Percentiles rank a stretch among this genome's conserved stretches.
Conservation (phyloP, 1,140 invertebrate species). For the Latrodectus geometricus region DNA sequence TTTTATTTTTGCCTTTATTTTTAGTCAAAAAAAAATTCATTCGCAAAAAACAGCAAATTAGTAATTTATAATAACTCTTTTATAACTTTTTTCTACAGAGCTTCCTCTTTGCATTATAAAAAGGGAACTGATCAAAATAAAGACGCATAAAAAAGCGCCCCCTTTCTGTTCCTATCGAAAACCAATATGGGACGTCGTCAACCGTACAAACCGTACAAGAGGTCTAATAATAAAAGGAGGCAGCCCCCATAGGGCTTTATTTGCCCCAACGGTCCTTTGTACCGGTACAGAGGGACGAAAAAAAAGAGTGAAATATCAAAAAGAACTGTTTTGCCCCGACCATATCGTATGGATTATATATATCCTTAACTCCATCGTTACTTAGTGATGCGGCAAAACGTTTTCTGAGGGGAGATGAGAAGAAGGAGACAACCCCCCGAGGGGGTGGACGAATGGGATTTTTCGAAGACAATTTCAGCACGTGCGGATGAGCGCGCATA, state of each 20-base stretch:
- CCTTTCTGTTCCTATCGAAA: conserved; percentile 32
- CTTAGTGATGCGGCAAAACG: conserved; percentile 49
- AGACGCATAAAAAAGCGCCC: too few relatives aligned
- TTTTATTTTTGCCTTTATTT: too few relatives aligned
- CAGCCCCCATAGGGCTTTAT: conserved; percentile 31
- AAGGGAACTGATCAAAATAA: too few relatives aligned
- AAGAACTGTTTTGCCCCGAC: conserved; percentile 6
- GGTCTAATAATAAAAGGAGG: conserved; percentile 45
- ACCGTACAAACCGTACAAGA: conserved; percentile 34
- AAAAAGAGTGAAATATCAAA: background rate
- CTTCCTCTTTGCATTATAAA: too few relatives aligned
- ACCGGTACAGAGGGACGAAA: conserved; percentile 14
- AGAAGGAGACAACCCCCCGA: conserved; percentile 9
- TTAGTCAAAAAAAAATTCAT: too few relatives aligned
- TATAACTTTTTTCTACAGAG: too few relatives aligned
- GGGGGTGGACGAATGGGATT: background rate
- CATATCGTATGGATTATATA: conserved; percentile 54
- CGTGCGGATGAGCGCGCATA: conserved; percentile 25
- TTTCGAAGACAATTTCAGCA: conserved; percentile 28
- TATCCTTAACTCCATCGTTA: conserved; percentile 37
- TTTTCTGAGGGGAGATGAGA: conserved; percentile 15
- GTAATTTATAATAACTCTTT: too few relatives aligned
- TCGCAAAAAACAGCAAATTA: too few relatives aligned
- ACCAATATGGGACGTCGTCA: conserved; percentile 46
- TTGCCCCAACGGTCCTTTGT: conserved; percentile 51